Base-by-base conservation (phyloP, 2,888 invertebrate genomes). In the Temnothorax rugatulus region DNA sequence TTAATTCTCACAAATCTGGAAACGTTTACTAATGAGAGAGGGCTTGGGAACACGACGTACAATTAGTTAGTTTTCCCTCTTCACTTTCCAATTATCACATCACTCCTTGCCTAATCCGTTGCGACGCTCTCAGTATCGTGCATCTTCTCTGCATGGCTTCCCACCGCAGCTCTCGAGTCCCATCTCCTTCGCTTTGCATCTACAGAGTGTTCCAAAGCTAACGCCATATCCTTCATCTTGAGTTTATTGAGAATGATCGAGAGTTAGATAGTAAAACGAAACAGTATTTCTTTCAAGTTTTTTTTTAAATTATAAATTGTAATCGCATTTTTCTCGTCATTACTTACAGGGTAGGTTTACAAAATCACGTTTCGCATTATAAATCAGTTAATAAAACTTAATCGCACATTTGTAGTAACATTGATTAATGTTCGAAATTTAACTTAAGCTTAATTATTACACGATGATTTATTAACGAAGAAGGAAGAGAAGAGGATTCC, bases 1-100 rank as follows among this genome's bases (percentile, higher is more conserved):
- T 68, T 68, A 57, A 77, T 38, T 81, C 73, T 59, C 73, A 44
- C 21, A n/a, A 38, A 71, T 59, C 29, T 52, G 76, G 63, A 47
- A 63, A 25, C 76, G 38, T 25, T 81, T 81, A 61, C 59, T 81
- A 81, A 81, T 71, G 79, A 81, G 57, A 47, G 73, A 59, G 59
- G 47, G 34, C 59, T 81, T 71, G 59, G 21, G 18, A 81, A 25
- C 79, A 18, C 59, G 79, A 61, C 59, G 59, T 71, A 81, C 79
- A 81, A 81, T 81, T 81, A 81, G 79, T 81, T 71, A 81, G 79
- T 81, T 81, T 81, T 81, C 79, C 73, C 73, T 81, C 79, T 81
- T 81, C 73, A 81, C 79, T 61, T 81, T 71, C 73, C 79, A 81
- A 81, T 81, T 81, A 81, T 81, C 77, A 68, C 77, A 68, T 77